phyloP scores from a whole-genome alignment of 2,113 vertebrate genomes.

The Nothoprocta perdicaria region DNA sequence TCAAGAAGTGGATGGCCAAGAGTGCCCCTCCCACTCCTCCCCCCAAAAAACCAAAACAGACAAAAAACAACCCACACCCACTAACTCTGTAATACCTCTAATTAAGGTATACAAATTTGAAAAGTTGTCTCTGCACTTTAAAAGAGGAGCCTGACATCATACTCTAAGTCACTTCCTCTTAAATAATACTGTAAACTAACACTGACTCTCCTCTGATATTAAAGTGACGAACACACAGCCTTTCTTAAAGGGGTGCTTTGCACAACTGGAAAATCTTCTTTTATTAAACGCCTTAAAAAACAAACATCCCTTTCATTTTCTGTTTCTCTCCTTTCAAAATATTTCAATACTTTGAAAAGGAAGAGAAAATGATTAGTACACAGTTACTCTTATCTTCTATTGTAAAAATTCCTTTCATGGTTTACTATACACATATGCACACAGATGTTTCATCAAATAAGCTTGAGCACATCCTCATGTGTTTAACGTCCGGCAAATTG shows the following conservation, averaged over 20 bases:
- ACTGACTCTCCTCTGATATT: not conserved
- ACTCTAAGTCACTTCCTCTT: not conserved
- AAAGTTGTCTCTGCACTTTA: not conserved
- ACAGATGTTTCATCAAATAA: conserved; percentile 41
- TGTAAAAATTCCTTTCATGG: conserved; percentile 9
- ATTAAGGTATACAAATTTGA: not conserved
- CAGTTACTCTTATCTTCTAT: conserved; percentile 34
- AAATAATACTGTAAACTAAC: conserved; percentile 12
- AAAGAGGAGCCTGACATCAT: conserved; percentile 11
- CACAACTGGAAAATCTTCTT: conserved; percentile 19
- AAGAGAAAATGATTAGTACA: not conserved
- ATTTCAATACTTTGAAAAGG: not conserved
- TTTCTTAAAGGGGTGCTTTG: not conserved
- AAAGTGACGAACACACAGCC: not conserved
- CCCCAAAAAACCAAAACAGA: not conserved
- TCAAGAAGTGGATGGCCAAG: not conserved
- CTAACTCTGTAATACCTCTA: not conserved
- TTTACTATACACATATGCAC: conserved; percentile 18
- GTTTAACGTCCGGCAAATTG: conserved; percentile 18
- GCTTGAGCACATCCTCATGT: not conserved
- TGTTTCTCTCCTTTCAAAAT: not conserved
- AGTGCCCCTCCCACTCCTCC: not conserved
- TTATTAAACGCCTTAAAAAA: not conserved
- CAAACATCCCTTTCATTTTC: not conserved
- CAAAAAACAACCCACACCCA: no score